A percentile compares a stretch with the other conserved stretches of the same genome.
phyloP scores from a whole-genome alignment of 2,888 invertebrate genomes.

The Timema cristinae region DNA sequence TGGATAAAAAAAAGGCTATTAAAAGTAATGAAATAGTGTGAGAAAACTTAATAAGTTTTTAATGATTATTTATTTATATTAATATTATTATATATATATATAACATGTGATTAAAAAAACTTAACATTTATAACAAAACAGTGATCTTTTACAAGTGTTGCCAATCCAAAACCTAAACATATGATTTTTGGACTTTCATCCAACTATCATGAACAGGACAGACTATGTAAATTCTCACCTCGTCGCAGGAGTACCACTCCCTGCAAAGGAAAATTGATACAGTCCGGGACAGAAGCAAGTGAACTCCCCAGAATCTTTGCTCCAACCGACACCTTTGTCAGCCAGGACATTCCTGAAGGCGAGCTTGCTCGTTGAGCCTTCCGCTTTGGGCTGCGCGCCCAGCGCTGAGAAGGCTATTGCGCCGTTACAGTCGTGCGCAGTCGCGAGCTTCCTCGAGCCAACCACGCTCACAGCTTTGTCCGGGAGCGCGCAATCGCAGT shows the following conservation, averaged over 20 bases:
- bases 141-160: neutral
- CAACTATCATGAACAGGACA: neutral
- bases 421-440: conserved; percentile 45
- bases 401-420: conserved; percentile 44
- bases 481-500: conserved; percentile 40
- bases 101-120: neutral
- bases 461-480: conserved; percentile 41
- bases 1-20: too few species aligned
- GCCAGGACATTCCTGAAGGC: conserved; percentile 40
- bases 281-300: conserved; percentile 48
- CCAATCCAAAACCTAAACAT: neutral
- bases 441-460: conserved; percentile 45
- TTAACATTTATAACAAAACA: neutral
- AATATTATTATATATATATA: conserved; percentile 4
- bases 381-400: conserved; percentile 34
- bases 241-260: conserved; percentile 40
- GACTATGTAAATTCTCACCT: conserved; percentile 21
- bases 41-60: neutral
- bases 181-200: neutral
- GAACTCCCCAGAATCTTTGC: conserved; percentile 46
- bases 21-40: too few species aligned
- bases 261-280: conserved; percentile 48
- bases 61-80: conserved; percentile 8
- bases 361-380: conserved; percentile 30
- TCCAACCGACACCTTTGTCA: conserved; percentile 48